Percentiles rank a stretch among this genome's conserved stretches.
Conservation (phyloP, 2,797 vertebrate species). For the Amblyopsis hoosieri region DNA sequence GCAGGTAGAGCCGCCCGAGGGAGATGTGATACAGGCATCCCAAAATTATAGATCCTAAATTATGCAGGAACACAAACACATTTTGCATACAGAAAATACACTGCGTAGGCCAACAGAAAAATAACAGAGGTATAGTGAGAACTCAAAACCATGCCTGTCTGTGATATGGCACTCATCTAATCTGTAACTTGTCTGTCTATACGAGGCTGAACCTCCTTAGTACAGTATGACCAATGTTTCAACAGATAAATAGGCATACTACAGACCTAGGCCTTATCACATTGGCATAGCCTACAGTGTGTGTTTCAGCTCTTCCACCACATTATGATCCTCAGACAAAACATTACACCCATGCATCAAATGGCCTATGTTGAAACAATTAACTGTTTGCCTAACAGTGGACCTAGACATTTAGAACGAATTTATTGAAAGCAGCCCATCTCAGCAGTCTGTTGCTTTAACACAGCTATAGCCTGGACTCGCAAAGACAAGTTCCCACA, state of each 20-base stretch:
- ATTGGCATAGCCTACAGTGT: neutral
- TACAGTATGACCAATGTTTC: neutral
- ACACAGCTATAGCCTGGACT: slow-evolving; percentile 4
- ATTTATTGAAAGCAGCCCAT: neutral
- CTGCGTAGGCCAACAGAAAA: slow-evolving; percentile 3
- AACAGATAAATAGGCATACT: too few species aligned
- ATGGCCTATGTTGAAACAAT: neutral
- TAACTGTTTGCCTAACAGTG: slow-evolving; percentile 20
- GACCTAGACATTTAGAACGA: slow-evolving; percentile 1
- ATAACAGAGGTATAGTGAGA: neutral
- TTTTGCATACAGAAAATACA: neutral
- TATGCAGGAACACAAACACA: neutral
- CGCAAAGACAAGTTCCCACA: slow-evolving; percentile 35
- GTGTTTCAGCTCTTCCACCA: neutral
- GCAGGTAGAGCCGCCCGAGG: slow-evolving; percentile 17
- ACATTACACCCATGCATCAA: neutral
- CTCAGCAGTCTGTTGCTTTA: neutral
- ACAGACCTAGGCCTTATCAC: neutral
- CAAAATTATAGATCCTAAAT: slow-evolving; percentile 1
- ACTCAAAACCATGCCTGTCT: neutral
- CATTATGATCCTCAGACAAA: slow-evolving; percentile 2
- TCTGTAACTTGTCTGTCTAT: too few species aligned
- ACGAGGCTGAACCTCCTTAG: too few species aligned
- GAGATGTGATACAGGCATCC: slow-evolving; percentile 1
- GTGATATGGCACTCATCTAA: neutral